Evolutionary conservation across 1,140 invertebrate genomes (phyloP), one percentile per base, ranked within the genome.

Genomic region (Hylaeus volcanicus): DNA sequence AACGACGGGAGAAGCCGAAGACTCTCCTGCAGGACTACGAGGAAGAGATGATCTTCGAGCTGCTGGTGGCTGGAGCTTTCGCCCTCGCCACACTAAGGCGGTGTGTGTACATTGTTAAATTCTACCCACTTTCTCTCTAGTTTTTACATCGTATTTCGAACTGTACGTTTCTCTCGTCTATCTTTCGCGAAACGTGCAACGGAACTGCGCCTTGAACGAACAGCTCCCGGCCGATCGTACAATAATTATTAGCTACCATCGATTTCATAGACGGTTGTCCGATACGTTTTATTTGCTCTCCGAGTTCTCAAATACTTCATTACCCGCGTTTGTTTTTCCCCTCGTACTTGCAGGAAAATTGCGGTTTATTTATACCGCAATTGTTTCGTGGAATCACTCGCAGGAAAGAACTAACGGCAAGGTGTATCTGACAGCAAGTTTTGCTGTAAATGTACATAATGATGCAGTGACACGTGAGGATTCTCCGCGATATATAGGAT

Each of bases 61-160:
- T 93, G 89, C 91, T 93, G 90, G 91, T 93, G 92, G 92, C 92
- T 83, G 91, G 91, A 93, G 91, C 91, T 86, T 90, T 92, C 88
- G 92, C 92, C 92, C 92, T 92, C 84, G 92, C 92, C 93, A 92
- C 92, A 89, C 88, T 92, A 90, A 93, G 92, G 92, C 93, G 93
- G 93, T 93, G 93, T 93, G 93, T 93, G 93, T 93, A 93, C 92
- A 93, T 92, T 91, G 89, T 88, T 93, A 82, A 89, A 90, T 91
- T 89, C 86, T 91, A 89, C 90, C 75, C 79, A 86, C 73, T 87
- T 80, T 86, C 75, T 72, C 41, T 79, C 55, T 82, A 74, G 70
- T 39, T 74, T 61, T 60, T 68, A 60, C 8, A 26, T 26, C 26
- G 26, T 26, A 26, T 26, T 26, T 26, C 26, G 26, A 26, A 26